Base-by-base conservation (phyloP, 2,888 invertebrate species). In the Drosophila neotestacea region DNA sequence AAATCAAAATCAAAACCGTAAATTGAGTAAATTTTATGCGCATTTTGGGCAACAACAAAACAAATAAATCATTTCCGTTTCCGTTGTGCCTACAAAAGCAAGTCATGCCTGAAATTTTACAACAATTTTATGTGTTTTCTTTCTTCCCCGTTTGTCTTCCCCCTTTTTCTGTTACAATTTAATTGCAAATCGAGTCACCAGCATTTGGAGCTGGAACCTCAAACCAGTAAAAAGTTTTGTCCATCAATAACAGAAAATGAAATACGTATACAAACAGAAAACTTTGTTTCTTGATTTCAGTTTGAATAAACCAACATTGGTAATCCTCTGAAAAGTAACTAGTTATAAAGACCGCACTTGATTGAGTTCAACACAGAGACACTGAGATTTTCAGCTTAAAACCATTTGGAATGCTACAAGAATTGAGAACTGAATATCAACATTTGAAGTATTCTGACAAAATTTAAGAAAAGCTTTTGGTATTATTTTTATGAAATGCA, bases 21-120 rank as follows among this genome's bases (percentile, higher is more conserved):
- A 63, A 56, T 46, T 68, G 59, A 46, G 56, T 66, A 66, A 32
- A 77, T 75, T 75, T 77, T 67, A 75, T 70, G 75, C 60, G 54
- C 59, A 67, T 62, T 65, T 72, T 7, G 58, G 54, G 34, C 65
- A 59, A 46, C 50, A 54, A 46, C 58, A 60, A 36, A 61, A 68
- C 55, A 60, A 50, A 69, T 60, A 77, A 79, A 83, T 79, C 72
- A 83, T 77, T 83, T 83, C 86, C 83, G 88, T 67, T 88, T 83
- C 77, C 83, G 88, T 44, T 59, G 34, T 41, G 75, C 75, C 82
- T 52, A 75, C 70, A 67, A 48, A 58, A 42, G 44, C 65, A 72
- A 83, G 68, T 83, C 77, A 70, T 50, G 88, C 86, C 42, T 85
- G 70, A 83, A 71, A 83, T 77, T 79, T 77, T 52, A 71, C 64